Percentiles rank a stretch among this genome's conserved stretches.
Evolutionary conservation across 1,140 invertebrate species (phyloP).

Genomic region (Pseudomyrmex flavicornis): DNA sequence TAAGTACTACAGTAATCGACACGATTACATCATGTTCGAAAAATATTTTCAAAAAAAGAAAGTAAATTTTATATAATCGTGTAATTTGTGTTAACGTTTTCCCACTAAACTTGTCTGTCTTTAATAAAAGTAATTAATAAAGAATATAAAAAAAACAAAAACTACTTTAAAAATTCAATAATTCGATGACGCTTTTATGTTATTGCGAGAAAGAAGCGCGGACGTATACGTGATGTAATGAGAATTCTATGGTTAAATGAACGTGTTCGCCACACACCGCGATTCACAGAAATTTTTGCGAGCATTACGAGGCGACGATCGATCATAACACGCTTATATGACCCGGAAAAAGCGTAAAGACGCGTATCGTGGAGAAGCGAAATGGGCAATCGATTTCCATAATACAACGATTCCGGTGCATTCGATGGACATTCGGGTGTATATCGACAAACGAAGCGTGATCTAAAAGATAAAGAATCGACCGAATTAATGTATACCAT

Average conservation of each 20-base stretch:
- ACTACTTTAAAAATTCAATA: background rate
- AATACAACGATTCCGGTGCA: constrained; percentile 73
- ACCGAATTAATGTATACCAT: constrained; percentile 33
- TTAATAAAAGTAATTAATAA: too few relatives aligned
- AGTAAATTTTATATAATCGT: too few relatives aligned
- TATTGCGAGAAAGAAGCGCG: constrained; percentile 3
- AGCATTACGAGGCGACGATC: constrained; percentile 42
- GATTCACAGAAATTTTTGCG: constrained; percentile 31
- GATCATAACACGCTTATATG: constrained; percentile 25
- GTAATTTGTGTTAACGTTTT: too few relatives aligned
- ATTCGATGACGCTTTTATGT: background rate
- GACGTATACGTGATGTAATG: constrained; percentile 13
- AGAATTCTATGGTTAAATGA: background rate
- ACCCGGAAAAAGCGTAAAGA: constrained; percentile 29
- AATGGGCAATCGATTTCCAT: constrained; percentile 76
- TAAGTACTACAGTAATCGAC: background rate
- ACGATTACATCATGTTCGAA: too few relatives aligned
- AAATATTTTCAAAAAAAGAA: too few relatives aligned
- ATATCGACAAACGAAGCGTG: constrained; percentile 21
- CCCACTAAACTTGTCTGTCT: too few relatives aligned
- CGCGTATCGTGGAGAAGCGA: constrained; percentile 60
- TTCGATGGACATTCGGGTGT: constrained; percentile 48
- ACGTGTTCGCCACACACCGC: constrained; percentile 9
- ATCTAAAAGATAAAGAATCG: constrained; percentile 49
- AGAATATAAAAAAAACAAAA: too few relatives aligned